Evolutionary conservation across 2,888 invertebrate species (phyloP).

Genomic region (Lepidocyrtinus sp.): DNA sequence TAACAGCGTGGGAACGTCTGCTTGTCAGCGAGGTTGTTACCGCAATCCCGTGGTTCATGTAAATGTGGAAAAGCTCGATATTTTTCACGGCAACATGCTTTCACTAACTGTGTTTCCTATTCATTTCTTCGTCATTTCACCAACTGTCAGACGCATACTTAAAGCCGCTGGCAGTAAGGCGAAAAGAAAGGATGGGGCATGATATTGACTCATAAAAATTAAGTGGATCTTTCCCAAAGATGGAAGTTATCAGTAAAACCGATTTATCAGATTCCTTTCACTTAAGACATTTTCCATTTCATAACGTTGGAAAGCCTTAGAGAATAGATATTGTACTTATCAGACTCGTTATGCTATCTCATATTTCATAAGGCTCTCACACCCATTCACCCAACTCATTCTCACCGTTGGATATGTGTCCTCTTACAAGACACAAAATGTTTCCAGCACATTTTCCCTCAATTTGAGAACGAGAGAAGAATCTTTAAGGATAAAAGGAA

Average conservation of each 20-base stretch:
- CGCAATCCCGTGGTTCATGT: slow-evolving; percentile 33
- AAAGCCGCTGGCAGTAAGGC: neutral
- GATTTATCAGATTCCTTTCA: slow-evolving; percentile 44
- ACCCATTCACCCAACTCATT: neutral
- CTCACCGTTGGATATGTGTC: neutral
- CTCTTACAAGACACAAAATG: neutral
- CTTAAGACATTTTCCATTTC: slow-evolving; percentile 25
- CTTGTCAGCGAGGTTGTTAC: slow-evolving; percentile 33
- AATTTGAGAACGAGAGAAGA: too few species aligned
- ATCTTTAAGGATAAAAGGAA: too few species aligned
- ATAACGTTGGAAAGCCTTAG: slow-evolving; percentile 27
- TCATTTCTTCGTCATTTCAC: neutral
- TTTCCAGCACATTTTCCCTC: neutral
- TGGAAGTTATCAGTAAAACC: slow-evolving; percentile 51
- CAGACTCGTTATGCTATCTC: neutral
- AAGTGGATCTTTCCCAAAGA: slow-evolving; percentile 52
- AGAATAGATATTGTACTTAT: neutral
- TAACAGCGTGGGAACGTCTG: slow-evolving; percentile 22
- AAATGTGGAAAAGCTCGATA: slow-evolving; percentile 18
- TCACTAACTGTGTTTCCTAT: neutral
- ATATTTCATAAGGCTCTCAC: neutral
- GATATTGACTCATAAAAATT: slow-evolving; percentile 60
- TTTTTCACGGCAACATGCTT: neutral
- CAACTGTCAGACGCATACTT: neutral
- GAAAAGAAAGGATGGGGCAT: slow-evolving; percentile 22